phyloP scores from a whole-genome alignment of 2,888 invertebrate genomes.

The Acleris holmiana region DNA sequence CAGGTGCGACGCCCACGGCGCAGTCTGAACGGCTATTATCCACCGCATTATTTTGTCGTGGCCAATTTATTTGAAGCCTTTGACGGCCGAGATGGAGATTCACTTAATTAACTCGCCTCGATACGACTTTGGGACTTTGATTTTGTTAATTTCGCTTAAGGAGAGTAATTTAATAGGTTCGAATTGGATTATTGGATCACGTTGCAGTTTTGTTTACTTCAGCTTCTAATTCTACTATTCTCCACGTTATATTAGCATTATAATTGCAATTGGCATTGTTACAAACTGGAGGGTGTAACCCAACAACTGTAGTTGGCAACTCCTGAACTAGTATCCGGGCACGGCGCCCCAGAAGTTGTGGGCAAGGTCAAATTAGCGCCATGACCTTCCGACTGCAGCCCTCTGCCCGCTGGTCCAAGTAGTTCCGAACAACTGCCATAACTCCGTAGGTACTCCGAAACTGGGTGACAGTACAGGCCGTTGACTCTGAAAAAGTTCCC shows the following conservation, averaged over 20 bases:
- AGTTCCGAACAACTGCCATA: conserved; percentile 84
- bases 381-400: conserved; percentile 80
- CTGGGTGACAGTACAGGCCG: conserved; percentile 83
- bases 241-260: not conserved
- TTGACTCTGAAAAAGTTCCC: conserved; percentile 84
- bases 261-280: conserved; percentile 5
- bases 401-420: conserved; percentile 76
- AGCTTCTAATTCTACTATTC: not conserved
- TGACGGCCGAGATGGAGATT: conserved; percentile 69
- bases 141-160: conserved; percentile 48
- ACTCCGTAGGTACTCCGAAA: conserved; percentile 81
- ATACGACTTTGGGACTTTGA: conserved; percentile 51
- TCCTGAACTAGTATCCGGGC: conserved; percentile 46
- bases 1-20: conserved; percentile 77
- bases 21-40: conserved; percentile 73
- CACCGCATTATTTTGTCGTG: conserved; percentile 77
- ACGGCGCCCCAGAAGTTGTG: conserved; percentile 63
- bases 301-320: conserved; percentile 54
- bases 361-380: conserved; percentile 82
- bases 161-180: conserved; percentile 39
- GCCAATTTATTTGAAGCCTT: conserved; percentile 81
- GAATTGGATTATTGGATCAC: conserved; percentile 43
- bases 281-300: conserved; percentile 42
- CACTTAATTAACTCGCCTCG: conserved; percentile 71
- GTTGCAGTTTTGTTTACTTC: conserved; percentile 36